Base-by-base conservation (phyloP, 1,140 invertebrate genomes). In the Trigoniulus corallinus region DNA sequence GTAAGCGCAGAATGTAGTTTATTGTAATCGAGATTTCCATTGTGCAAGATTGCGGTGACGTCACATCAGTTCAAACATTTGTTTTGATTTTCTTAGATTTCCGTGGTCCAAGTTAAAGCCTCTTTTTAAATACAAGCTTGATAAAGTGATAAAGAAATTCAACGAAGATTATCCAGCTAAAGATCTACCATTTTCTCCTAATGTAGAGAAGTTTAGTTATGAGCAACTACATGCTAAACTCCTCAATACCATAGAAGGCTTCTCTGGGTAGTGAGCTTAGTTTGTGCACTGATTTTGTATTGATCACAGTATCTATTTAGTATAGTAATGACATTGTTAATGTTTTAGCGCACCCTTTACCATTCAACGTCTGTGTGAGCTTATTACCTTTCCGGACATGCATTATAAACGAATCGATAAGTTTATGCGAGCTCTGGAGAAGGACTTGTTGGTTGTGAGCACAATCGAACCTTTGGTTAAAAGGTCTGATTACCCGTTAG, bases 401-500 rank as follows among this genome's bases (percentile, higher is more conserved):
- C 87, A 97, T 62, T 98, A 98, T 64, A 91, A 84, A 60, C 74
- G 88, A 52, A 84, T 88, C 44, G 93, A 97, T 63, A 98, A 97
- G 67, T 97, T 88, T 63, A 84, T 98, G 79, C 70, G 92, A 47
- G 93, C 89, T 0, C 75, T 94, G 27, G 88, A 93, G 60, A 93
- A 93, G 51, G 53, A 93, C 63, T 84, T 95, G 54, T 67, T 93
- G 57, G 91, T 96, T 47, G 89, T 97, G 3, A 92, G 85, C 55
- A 94, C 88, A n/a, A 78, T 88, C 37, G 89, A 95, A 64, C 87
- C 88, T 1, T 82, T 82, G 68, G 61, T 51, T 73, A 69, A 59
- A 71, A 64, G 54, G 48, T 51, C 7, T 34, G 7, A 15, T 15
- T n/a, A n/a, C n/a, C n/a, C n/a, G n/a, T n/a, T n/a, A n/a, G n/a